Base-by-base conservation (phyloP, 2,888 invertebrate species). In the Trissoscelio sp. region DNA sequence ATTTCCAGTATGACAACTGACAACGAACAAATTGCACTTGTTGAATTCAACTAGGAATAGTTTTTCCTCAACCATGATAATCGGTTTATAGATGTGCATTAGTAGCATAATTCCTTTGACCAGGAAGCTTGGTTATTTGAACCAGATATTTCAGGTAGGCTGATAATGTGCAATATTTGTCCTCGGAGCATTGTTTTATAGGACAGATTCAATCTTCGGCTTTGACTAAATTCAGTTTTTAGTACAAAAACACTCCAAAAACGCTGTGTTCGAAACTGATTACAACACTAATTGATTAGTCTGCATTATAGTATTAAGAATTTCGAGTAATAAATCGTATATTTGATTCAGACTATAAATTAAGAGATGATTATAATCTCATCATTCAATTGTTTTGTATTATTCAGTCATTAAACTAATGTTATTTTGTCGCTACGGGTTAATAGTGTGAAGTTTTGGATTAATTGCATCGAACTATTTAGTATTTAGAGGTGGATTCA, bases 21-120 rank as follows among this genome's bases (percentile, higher is more conserved):
- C n/a, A n/a, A n/a, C n/a, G n/a, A n/a, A n/a, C n/a, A n/a, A n/a
- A 3, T 37, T 48, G 7, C 48, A 64, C 64, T 48, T 64, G 66
- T 51, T 66, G 37, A 53, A 66, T 66, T 66, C 51, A 39, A 12
- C 12, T 34, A 34, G 48, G 48, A 34, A 14, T 31, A 48, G 24
- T 64, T 64, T 64, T 64, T 64, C 28, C 31, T n/a, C 11, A n/a
- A 22, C 34, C 34, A 34, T 37, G 48, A 37, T 48, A 48, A 64
- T 44, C 58, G 34, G 34, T 39, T 39, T 42, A 58, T 58, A 14
- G 39, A 24, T 42, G 14, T 58, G 24, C 42, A 39, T 58, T 22
- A 58, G 39, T 24, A 14, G 14, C 39, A 42, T 48, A 62, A 62
- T 62, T 18, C 11, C 31, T 64, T 46, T 34, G 18, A 24, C 60